phyloP scores from a whole-genome alignment of 2,797 vertebrate genomes.

The Eutrigla gurnardus region DNA sequence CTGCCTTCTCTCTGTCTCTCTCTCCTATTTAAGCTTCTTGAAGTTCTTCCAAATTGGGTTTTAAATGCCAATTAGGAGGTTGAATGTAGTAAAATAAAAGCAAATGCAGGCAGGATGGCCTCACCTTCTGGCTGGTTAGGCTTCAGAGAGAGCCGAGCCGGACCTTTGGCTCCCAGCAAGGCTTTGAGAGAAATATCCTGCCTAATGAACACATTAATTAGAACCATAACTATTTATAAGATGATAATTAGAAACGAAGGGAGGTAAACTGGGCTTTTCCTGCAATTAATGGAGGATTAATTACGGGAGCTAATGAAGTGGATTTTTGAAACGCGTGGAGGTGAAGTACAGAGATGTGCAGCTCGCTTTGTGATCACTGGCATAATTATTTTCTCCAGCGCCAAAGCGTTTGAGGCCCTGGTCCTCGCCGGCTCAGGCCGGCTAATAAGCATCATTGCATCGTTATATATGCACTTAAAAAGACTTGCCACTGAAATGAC shows the following conservation, averaged over 20 bases:
- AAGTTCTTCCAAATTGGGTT: conserved; percentile 99
- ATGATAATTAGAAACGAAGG: conserved; percentile 99
- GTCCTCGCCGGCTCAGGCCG: conserved; percentile 87
- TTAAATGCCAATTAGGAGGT: conserved; percentile 99
- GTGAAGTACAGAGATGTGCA: conserved; percentile 99
- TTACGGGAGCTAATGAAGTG: conserved; percentile 99
- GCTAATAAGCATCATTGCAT: conserved; percentile 99
- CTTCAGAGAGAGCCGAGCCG: conserved; percentile 93
- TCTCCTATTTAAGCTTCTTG: conserved; percentile 93
- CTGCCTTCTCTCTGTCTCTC: conserved; percentile 76
- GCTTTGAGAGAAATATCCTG: conserved; percentile 99
- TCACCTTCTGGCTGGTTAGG: conserved; percentile 99
- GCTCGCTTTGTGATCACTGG: conserved; percentile 96
- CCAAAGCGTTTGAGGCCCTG: conserved; percentile 94
- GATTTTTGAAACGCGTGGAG: conserved; percentile 99
- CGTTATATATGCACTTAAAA: conserved; percentile 99
- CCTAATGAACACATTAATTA: conserved; percentile 99
- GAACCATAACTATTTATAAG: conserved; percentile 99
- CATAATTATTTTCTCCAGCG: conserved; percentile 93
- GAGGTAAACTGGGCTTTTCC: conserved; percentile 99
- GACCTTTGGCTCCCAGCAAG: conserved; percentile 99
- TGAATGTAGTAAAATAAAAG: conserved; percentile 99
- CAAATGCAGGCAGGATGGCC: conserved; percentile 97
- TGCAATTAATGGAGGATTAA: conserved; percentile 99
- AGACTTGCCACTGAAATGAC: conserved; percentile 98